Conservation (phyloP, 64 coral and sea anemone genomes). For the Platygyra sinensis region DNA sequence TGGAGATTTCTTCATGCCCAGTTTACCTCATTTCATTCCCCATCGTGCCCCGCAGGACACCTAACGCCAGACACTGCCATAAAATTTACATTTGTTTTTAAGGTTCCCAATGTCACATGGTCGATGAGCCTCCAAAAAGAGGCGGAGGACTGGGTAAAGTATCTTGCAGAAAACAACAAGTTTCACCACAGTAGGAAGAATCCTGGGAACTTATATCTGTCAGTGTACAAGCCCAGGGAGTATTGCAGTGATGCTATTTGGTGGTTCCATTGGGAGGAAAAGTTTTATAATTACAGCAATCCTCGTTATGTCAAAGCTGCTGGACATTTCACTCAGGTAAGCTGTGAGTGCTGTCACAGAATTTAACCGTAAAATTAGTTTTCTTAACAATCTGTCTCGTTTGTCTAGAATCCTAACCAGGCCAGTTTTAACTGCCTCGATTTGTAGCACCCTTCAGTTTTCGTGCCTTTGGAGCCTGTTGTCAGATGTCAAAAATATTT, state of each 20-base stretch:
- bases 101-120: slow-evolving; percentile 32
- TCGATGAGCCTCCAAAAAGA: slow-evolving; percentile 16
- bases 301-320: neutral
- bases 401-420: too few species aligned
- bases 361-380: too few species aligned
- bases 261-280: slow-evolving; percentile 23
- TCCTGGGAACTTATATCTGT: slow-evolving; percentile 34
- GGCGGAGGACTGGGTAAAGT: slow-evolving; percentile 22
- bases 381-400: too few species aligned
- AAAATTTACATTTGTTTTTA: neutral
- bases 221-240: neutral
- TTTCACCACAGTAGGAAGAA: slow-evolving; percentile 5
- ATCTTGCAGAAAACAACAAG: slow-evolving; percentile 40
- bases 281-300: slow-evolving; percentile 14
- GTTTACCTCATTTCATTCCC: too few species aligned
- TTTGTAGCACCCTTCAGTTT: too few species aligned
- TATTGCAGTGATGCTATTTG: slow-evolving; percentile 16
- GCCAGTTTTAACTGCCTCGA: too few species aligned
- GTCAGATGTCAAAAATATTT: too few species aligned
- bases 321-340: slow-evolving; percentile 33
- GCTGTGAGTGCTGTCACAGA: neutral
- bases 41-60: too few species aligned
- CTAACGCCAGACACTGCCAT: too few species aligned
- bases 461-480: too few species aligned
- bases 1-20: too few species aligned